Percentiles rank a stretch among this genome's conserved stretches.
Conservation (phyloP, 2,888 invertebrate genomes). For the Odontocolon sp. region DNA sequence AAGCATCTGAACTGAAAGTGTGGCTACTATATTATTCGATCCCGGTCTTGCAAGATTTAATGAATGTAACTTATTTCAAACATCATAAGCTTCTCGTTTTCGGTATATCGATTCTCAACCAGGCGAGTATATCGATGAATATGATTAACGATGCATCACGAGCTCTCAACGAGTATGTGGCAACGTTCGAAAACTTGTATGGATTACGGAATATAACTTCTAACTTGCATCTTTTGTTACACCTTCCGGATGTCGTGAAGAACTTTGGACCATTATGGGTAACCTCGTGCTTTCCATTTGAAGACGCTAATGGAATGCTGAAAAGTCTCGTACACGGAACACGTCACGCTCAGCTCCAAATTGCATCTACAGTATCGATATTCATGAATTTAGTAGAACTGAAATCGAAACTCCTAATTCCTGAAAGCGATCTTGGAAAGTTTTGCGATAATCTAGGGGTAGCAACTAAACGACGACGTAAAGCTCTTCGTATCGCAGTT, state of each 20-base stretch:
- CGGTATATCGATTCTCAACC: slow-evolving; percentile 23
- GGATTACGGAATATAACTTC: slow-evolving; percentile 13
- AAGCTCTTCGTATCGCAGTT: no score
- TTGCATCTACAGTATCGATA: background rate
- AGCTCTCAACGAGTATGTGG: background rate
- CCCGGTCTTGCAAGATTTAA: slow-evolving; percentile 2
- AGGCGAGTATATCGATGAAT: slow-evolving; percentile 18
- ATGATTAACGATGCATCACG: background rate
- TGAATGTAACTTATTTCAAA: background rate
- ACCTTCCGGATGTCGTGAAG: slow-evolving; percentile 21
- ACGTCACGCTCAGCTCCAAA: slow-evolving; percentile 29
- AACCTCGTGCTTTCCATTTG: slow-evolving; percentile 29
- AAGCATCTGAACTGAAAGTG: slow-evolving; percentile 23
- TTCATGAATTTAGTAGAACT: background rate
- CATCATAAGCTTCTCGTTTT: slow-evolving; percentile 23
- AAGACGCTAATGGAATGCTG: slow-evolving; percentile 33
- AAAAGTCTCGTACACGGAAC: slow-evolving; percentile 23
- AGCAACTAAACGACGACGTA: no score
- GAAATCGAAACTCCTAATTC: background rate
- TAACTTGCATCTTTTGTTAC: slow-evolving; percentile 34
- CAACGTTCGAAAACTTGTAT: slow-evolving; percentile 16
- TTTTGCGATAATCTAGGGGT: background rate
- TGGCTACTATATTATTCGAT: slow-evolving; percentile 40
- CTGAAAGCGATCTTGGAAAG: background rate
- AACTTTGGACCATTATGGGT: slow-evolving; percentile 30